Conservation (phyloP, 2,113 vertebrate genomes). For the Paracanthobrama guichenoti region DNA sequence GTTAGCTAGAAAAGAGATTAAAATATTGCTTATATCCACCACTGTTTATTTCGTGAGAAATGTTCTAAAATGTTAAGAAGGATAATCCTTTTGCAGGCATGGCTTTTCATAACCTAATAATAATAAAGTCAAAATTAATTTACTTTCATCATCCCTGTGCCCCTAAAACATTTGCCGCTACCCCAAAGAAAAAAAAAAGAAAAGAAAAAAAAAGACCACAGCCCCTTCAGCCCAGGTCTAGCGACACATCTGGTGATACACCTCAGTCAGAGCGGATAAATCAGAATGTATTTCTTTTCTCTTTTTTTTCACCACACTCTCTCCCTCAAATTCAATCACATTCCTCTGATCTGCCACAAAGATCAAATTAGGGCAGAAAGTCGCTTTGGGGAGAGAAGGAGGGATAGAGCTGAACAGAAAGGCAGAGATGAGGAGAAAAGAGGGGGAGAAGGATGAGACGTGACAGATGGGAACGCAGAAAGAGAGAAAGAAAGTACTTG, state of each 20-base stretch:
- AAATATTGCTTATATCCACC: neutral
- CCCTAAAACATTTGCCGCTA: neutral
- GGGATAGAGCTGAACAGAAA: conserved; percentile 60
- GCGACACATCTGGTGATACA: conserved; percentile 47
- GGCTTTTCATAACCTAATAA: conserved; percentile 18
- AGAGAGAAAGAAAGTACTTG: conserved; percentile 42
- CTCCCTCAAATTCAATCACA: conserved; percentile 54
- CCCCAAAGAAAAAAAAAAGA: neutral
- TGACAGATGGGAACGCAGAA: conserved; percentile 45
- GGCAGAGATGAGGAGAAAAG: conserved; percentile 38
- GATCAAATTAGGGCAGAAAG: conserved; percentile 57
- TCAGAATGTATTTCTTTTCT: conserved; percentile 53
- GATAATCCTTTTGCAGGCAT: neutral
- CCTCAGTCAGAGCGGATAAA: conserved; percentile 53
- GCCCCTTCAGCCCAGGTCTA: conserved; percentile 26
- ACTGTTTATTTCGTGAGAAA: neutral
- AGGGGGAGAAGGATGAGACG: conserved; percentile 39
- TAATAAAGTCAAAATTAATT: conserved; percentile 24
- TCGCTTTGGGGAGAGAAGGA: conserved; percentile 57
- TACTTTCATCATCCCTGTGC: neutral
- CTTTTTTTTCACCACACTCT: conserved; percentile 40
- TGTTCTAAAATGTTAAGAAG: conserved; percentile 11
- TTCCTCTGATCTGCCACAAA: conserved; percentile 54
- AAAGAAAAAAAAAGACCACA: neutral
- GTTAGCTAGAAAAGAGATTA: conserved; percentile 3